Evolutionary conservation across 2,113 vertebrate species (phyloP), one percentile per base, ranked within the genome.

Genomic region (Callithrix jacchus): DNA sequence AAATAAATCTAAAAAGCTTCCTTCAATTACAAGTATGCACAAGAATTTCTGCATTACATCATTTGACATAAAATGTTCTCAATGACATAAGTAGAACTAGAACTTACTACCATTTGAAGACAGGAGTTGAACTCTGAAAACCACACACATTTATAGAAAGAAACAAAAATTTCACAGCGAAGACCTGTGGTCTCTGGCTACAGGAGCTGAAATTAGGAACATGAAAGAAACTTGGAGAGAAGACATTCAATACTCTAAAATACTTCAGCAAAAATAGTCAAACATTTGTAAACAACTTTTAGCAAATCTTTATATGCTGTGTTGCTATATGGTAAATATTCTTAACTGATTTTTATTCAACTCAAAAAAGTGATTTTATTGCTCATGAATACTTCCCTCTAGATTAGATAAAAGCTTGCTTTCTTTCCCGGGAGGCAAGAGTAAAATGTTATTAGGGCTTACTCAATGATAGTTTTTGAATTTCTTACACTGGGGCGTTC

Each of bases 51-150:
- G 95, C 95, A 98, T 97, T 96, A 98, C 87, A 98, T 81, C 74
- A 97, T 98, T 95, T 98, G 97, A 99, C 98, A 98, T 95, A 97
- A 98, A 93, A 98, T 84, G 73, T 92, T 97, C 73, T 96, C 86
- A 94, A 97, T 64, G 95, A 98, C 96, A 98, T 91, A 95, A 93
- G 77, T 40, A 66, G 73, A 87, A 93, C n/a, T 13, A 92, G 73
- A 90, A 85, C 20, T 89, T 93, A 83, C 94, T 82, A 94, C 23
- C 76, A 86, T 71, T 49, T 91, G 88, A 92, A 92, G 77, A 93
- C 13, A 95, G 37, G 66, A 90, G 93, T 0, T 86, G 54, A 97
- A 96, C n/a, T 61, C 95, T 98, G 88, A 97, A 91, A 79, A 80
- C 9, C 88, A 95, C 37, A 94, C 37, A 96, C 35, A 85, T 66